Percentiles rank a stretch among this genome's conserved stretches.
phyloP scores from a whole-genome alignment of 2,113 vertebrate genomes.

The Columbina picui region DNA sequence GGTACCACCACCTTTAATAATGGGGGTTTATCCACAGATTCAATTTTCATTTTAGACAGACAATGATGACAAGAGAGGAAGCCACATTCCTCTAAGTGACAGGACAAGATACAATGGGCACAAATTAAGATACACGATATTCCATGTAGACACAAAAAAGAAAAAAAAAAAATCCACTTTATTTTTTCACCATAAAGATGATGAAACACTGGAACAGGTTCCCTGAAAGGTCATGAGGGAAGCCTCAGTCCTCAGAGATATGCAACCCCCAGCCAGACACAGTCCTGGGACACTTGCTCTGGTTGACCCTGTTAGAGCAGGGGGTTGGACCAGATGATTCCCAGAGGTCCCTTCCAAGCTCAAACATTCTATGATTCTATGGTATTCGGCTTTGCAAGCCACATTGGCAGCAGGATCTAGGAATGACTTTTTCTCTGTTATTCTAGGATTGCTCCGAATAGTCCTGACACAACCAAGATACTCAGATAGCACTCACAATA shows the following conservation, averaged over 20 bases:
- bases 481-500: not conserved
- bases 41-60: not conserved
- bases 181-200: not conserved
- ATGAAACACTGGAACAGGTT: not conserved
- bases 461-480: not conserved
- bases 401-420: not conserved
- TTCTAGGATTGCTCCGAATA: not conserved
- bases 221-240: not conserved
- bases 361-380: not conserved
- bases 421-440: not conserved
- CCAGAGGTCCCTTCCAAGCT: not conserved
- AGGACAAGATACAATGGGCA: not conserved
- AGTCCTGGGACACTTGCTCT: not conserved
- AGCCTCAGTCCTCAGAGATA: not conserved
- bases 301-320: not conserved
- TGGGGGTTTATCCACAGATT: not conserved
- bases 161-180: not conserved
- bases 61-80: not conserved
- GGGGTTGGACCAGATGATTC: not conserved
- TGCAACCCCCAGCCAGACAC: rapidly evolving
- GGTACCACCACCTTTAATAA: not conserved
- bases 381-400: not conserved
- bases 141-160: not conserved
- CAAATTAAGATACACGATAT: not conserved
- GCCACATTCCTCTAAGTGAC: not conserved